Evolutionary conservation across 2,888 invertebrate genomes (phyloP), one percentile per base, ranked within the genome.

Genomic region (Esperia sulphurella): DNA sequence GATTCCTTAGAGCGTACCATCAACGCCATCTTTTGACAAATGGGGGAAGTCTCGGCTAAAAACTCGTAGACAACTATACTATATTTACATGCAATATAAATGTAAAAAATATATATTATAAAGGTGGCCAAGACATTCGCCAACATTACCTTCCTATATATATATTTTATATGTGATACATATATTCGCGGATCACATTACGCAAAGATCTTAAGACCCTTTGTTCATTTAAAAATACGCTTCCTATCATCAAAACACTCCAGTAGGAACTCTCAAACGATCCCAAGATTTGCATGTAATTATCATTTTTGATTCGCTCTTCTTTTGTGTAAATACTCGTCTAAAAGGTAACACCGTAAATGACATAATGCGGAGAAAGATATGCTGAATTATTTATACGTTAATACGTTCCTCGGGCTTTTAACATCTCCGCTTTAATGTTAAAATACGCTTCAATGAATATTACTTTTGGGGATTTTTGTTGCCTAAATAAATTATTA

Each of bases 261-360:
- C 29, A 37, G 12, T 33, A 72, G 68, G 67, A 68, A 64, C 68
- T 63, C 74, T 74, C 75, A 66, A 75, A 74, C 71, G 81, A 79
- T 76, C 80, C 77, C 64, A 55, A 79, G 89, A 88, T 90, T 90
- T 88, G 83, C 90, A 90, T 90, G 70, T 81, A 83, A 89, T 90
- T 90, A 90, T 88, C 85, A 90, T 90, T 90, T 90, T 90, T 90
- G 90, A 90, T 90, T 90, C 86, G 77, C 79, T 82, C 79, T 84
- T 87, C 89, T 90, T 89, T 87, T 89, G 88, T 88, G 84, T 82
- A 87, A 87, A 87, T 81, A 85, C 84, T 79, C 78, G 58, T 77
- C 75, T 81, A 73, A 79, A 84, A 86, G 82, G 85, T 83, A 86
- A 83, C 78, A 74, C 79, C 75, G 82, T 82, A 85, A 89, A 88